These are phyloP conservation scores for Hylia prasina DNA, from an alignment of 2,113 vertebrate genomes.

Conservation along the genomic window DNA sequence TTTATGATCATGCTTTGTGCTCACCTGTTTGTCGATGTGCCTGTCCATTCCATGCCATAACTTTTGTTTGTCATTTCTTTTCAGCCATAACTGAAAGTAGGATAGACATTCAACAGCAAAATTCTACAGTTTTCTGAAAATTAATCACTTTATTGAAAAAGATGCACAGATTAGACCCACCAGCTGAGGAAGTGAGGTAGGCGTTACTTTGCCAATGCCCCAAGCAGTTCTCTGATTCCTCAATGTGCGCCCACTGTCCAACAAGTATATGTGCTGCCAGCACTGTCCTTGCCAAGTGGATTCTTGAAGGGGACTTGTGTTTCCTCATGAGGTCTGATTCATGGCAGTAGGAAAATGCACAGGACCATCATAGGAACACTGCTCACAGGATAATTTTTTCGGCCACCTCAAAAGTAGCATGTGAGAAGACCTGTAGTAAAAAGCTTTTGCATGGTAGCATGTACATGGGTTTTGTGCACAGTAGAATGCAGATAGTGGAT, in stretches of 20 bases:
- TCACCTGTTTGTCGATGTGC: neutral
- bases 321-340: neutral
- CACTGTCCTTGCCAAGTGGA: neutral
- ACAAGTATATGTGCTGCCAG: rapidly evolving
- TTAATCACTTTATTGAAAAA: neutral
- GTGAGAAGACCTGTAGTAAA: neutral
- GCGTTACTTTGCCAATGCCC: neutral
- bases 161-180: rapidly evolving
- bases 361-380: neutral
- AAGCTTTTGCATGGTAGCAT: neutral
- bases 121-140: neutral
- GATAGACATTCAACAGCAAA: neutral
- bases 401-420: neutral
- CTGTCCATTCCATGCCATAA: neutral
- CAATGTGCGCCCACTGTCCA: rapidly evolving
- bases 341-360: neutral
- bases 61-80: neutral
- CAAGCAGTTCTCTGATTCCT: neutral
- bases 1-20: rapidly evolving
- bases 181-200: neutral
- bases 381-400: neutral
- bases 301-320: neutral
- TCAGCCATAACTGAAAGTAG: neutral
- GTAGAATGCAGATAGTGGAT: neutral
- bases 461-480: neutral